Conservation (phyloP, 2,888 invertebrate species). For the Thecophora atra region DNA sequence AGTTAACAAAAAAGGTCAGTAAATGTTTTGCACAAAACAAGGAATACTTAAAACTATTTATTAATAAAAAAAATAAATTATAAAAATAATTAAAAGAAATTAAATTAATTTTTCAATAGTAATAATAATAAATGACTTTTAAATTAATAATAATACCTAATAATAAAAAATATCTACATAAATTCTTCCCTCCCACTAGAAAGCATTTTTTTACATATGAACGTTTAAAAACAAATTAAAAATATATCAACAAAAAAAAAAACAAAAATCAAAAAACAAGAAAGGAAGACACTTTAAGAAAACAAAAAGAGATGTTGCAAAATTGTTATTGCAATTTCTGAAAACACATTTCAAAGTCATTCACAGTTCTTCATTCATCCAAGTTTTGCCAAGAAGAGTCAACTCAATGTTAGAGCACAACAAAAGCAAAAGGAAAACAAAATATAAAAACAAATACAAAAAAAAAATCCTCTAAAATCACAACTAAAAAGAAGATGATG, state of each 20-base stretch:
- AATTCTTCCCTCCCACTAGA: not conserved
- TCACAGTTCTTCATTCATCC: not conserved
- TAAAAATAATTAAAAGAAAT: not conserved
- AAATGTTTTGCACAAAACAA: constrained; percentile 9
- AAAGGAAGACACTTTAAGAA: not conserved
- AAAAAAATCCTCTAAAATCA: not conserved
- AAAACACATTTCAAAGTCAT: not conserved
- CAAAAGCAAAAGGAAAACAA: constrained; percentile 33
- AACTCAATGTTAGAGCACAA: constrained; percentile 22
- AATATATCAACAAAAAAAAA: not conserved
- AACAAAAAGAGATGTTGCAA: not conserved
- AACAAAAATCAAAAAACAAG: not conserved
- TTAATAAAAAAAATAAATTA: not conserved
- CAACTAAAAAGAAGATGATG: not conserved
- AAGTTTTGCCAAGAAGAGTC: constrained; percentile 23
- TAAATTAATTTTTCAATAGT: not conserved
- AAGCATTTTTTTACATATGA: not conserved
- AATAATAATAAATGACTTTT: not conserved
- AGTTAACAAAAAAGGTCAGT: constrained; percentile 30
- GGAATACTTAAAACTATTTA: not conserved
- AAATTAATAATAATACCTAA: not conserved
- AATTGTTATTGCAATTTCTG: not conserved
- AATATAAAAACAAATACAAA: constrained; percentile 41
- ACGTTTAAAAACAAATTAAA: not conserved
- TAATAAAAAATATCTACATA: not conserved